Base-by-base conservation (phyloP, 2,888 invertebrate species). In the Polydesmus complanatus region DNA sequence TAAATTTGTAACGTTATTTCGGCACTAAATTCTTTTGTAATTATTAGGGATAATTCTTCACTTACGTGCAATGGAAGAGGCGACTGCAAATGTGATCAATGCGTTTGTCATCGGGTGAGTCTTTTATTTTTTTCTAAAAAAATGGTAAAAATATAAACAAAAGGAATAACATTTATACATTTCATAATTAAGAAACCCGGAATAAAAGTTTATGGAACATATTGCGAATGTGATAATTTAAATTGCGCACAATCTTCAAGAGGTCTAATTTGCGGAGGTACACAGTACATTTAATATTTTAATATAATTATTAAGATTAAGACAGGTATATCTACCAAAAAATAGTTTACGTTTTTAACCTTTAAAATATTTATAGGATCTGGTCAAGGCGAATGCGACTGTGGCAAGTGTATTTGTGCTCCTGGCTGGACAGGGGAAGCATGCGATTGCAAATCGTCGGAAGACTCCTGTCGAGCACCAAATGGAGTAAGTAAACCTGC, bases 301-400 rank as follows among this genome's bases (percentile, higher is more conserved):
- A n/a, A n/a, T n/a, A n/a, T n/a, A n/a, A n/a, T n/a, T n/a, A n/a
- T n/a, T n/a, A n/a, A n/a, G n/a, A n/a, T n/a, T n/a, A n/a, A n/a
- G n/a, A n/a, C n/a, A n/a, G n/a, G n/a, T n/a, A n/a, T n/a, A n/a
- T n/a, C n/a, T n/a, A n/a, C n/a, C n/a, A n/a, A n/a, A n/a, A n/a
- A n/a, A n/a, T n/a, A n/a, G n/a, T n/a, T n/a, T n/a, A 74, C 73
- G n/a, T n/a, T n/a, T n/a, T n/a, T 37, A 5, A 37, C 79, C 64
- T 75, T 77, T 11, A 78, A 78, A 67, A 81, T 86, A 67, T 81
- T 57, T 25, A 54, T 57, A 27, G 81, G 81, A 1, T 75, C 77
- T 58, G 83, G 83, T 1, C 75, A 74, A 48, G 87, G 87, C 51
- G 73, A 70, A 51, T 83, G 85, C 69, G 77, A 77, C 18, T 86